phyloP scores from a whole-genome alignment of 2,113 vertebrate species.

The Cacatua alba region DNA sequence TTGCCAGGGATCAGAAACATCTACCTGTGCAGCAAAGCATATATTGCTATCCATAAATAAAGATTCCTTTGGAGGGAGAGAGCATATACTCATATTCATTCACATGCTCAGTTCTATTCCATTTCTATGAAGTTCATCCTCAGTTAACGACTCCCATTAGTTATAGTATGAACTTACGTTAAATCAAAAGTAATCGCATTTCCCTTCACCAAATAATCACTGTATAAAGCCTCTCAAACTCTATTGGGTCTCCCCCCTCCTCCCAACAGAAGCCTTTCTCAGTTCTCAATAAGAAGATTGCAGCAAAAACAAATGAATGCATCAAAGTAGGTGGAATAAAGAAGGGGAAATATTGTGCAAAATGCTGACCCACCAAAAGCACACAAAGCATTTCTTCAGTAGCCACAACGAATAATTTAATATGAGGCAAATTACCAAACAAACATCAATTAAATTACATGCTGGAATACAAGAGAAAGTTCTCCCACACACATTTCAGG shows the following conservation, averaged over 20 bases:
- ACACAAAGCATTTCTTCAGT: constrained; percentile 37
- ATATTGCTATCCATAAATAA: neutral
- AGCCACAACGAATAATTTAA: constrained; percentile 35
- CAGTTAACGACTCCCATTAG: neutral
- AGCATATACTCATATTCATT: neutral
- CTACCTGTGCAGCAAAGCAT: neutral
- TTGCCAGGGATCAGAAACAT: neutral
- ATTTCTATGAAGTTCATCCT: neutral
- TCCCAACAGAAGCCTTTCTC: neutral
- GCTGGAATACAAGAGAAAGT: neutral
- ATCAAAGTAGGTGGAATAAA: constrained; percentile 56
- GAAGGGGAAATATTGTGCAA: neutral
- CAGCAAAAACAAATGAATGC: constrained; percentile 35
- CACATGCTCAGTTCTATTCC: neutral
- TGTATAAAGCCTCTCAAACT: neutral
- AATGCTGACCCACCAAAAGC: constrained; percentile 40
- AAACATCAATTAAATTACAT: constrained; percentile 49
- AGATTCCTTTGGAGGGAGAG: neutral
- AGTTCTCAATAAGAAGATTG: neutral
- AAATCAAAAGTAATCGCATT: neutral
- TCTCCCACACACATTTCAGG: constrained; percentile 36
- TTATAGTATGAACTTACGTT: rapidly evolving
- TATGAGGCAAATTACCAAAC: constrained; percentile 32
- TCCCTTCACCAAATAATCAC: neutral
- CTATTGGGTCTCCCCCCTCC: neutral